Conservation (phyloP, 2,888 invertebrate genomes). For the Tanytarsus gracilentus region DNA sequence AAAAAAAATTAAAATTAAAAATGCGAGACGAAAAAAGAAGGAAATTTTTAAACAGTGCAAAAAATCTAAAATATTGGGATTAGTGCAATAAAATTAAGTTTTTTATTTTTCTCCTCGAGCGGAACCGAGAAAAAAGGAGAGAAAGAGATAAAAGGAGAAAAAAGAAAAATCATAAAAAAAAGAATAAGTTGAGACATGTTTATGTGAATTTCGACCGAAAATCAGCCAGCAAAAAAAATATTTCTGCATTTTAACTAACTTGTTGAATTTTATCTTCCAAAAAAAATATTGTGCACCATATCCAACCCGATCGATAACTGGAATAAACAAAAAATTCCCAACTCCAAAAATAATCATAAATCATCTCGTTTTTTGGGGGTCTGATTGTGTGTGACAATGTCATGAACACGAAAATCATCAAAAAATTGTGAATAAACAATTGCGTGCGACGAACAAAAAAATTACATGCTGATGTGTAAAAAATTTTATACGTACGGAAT, state of each 20-base stretch:
- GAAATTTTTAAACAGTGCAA: slow-evolving; percentile 7
- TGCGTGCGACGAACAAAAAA: neutral
- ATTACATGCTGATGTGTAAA: neutral
- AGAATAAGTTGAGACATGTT: slow-evolving; percentile 21
- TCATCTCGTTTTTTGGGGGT: too few relatives aligned
- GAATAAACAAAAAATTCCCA: too few relatives aligned
- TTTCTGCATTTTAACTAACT: slow-evolving; percentile 25
- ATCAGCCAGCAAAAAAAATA: slow-evolving; percentile 17
- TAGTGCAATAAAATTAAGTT: slow-evolving; percentile 17
- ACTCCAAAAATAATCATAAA: too few relatives aligned
- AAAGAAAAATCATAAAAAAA: neutral
- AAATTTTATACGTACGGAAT: too few relatives aligned
- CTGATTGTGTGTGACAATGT: neutral
- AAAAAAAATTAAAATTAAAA: neutral
- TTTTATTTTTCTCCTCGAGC: neutral
- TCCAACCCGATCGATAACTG: too few relatives aligned
- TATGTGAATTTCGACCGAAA: slow-evolving; percentile 17
- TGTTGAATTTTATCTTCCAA: slow-evolving; percentile 12
- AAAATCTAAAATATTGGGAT: slow-evolving; percentile 16
- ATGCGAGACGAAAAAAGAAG: neutral
- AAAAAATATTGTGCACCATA: neutral
- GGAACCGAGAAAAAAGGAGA: neutral
- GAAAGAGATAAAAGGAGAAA: slow-evolving; percentile 10
- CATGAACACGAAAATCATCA: neutral
- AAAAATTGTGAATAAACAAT: slow-evolving; percentile 1